A percentile compares a stretch with the other conserved stretches of the same genome.
Conservation (phyloP, 2,797 vertebrate species). For the Ptychobarbus kaznakovi region DNA sequence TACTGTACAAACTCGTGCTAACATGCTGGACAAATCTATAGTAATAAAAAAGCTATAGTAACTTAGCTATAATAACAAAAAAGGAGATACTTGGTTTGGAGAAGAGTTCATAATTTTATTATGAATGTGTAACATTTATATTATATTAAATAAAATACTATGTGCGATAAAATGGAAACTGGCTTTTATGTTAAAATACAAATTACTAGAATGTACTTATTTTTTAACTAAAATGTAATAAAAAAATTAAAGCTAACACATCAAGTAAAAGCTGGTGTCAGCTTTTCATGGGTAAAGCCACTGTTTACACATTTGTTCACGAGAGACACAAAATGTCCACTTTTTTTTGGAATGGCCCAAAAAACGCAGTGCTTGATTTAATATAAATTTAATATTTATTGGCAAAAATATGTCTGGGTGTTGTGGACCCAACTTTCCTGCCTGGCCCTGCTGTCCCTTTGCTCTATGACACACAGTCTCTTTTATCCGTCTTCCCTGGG, state of each 20-base stretch:
- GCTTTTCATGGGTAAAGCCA: neutral
- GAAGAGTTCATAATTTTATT: neutral
- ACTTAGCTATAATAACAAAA: neutral
- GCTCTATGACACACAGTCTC: neutral
- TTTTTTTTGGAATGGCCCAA: neutral
- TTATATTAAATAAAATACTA: neutral
- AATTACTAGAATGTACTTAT: neutral
- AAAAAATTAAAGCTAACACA: neutral
- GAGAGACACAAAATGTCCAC: neutral
- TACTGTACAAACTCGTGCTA: neutral
- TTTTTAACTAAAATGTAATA: neutral
- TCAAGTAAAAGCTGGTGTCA: neutral
- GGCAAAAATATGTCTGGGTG: conserved; percentile 27
- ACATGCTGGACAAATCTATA: neutral
- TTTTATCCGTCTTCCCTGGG: conserved; percentile 35
- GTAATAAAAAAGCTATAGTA: too few relatives aligned
- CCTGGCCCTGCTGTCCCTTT: neutral
- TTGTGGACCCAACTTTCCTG: conserved; percentile 14
- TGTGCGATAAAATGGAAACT: neutral
- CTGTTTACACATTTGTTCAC: neutral
- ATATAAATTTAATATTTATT: neutral
- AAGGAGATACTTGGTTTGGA: neutral
- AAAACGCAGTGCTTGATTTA: neutral
- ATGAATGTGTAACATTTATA: neutral
- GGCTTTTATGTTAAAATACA: neutral